Evolutionary conservation across 1,140 invertebrate genomes (phyloP), one percentile per base, ranked within the genome.

Genomic region (Drosophila cardini): DNA sequence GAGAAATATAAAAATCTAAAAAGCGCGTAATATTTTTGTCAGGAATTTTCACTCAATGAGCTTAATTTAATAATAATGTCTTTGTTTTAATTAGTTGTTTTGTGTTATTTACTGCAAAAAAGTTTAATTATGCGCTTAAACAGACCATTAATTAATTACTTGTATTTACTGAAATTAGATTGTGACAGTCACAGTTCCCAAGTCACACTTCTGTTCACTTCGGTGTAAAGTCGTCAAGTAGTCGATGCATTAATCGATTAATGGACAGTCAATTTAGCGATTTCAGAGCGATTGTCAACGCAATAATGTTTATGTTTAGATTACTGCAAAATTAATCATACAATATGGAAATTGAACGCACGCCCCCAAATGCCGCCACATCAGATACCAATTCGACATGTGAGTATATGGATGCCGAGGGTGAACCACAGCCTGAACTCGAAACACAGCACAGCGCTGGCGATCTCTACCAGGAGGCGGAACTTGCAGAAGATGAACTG

Each of bases 351-450:
- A 60, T 78, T 48, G 90, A 91, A 40, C 78, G 80, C 55, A 71
- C 82, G 68, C 81, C 90, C n/a, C 61, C 67, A n/a, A 87, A 64
- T 68, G 58, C 9, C 11, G 63, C 68, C 18, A 56, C 62, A 40
- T 84, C 82, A 8, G 86, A 91, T 42, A 65, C 76, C 21, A 85
- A 85, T 52, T 82, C 80, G 21, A 60, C 90, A 2, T 77, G 78
- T 48, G 84, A 89, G 61, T 89, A 74, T 61, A 56, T 90, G 56
- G 90, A 91, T 53, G 90, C 90, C 7, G 90, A 91, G 53, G 69
- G 82, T 5, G 90, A 80, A 26, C 55, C 75, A 18, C 80, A 80
- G 18, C 55, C 75, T 15, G 85, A 78, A 13, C 62, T 45, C 8
- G 78, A 85, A n/a, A 5, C 53, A 21, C 76, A 71, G 8, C 53